These are phyloP conservation scores for Otocyon megalotis DNA, from an alignment of 2,113 vertebrate species.

Conservation along the genomic window DNA sequence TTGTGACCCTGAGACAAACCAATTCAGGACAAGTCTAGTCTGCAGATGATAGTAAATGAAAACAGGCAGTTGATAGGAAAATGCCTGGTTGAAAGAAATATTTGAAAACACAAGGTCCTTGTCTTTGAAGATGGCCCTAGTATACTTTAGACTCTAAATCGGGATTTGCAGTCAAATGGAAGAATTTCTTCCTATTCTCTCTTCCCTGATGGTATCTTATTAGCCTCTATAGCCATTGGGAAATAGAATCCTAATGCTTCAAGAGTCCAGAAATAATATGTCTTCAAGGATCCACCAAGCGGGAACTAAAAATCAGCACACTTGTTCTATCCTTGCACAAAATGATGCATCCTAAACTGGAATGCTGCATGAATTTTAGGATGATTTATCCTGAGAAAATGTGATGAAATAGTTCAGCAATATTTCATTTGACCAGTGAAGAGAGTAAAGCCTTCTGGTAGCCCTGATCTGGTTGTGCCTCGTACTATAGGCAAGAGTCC, in stretches of 20 bases:
- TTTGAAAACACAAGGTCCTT: constrained; percentile 50
- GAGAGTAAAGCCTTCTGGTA: background rate
- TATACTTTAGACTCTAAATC: constrained; percentile 34
- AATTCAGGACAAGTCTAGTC: background rate
- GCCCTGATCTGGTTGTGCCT: background rate
- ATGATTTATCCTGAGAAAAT: constrained; percentile 14
- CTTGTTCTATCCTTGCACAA: background rate
- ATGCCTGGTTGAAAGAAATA: constrained; percentile 46
- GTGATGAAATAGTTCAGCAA: background rate
- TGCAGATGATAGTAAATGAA: constrained; percentile 41
- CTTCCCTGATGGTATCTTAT: constrained; percentile 6
- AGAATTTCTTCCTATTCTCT: constrained; percentile 47
- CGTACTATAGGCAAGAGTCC: background rate
- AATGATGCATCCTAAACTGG: background rate
- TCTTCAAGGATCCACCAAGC: background rate
- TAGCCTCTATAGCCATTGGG: constrained; percentile 8
- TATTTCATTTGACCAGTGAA: background rate
- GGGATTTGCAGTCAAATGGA: constrained; percentile 50
- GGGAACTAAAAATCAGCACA: constrained; percentile 32
- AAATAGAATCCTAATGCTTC: constrained; percentile 47
- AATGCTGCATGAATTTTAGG: background rate
- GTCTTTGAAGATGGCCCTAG: constrained; percentile 63
- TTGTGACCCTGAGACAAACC: background rate
- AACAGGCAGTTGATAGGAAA: constrained; percentile 37
- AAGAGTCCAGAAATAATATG: constrained; percentile 20